These are phyloP conservation scores for Cactoblastis cactorum DNA, from an alignment of 2,888 invertebrate genomes.

Conservation along the genomic window DNA sequence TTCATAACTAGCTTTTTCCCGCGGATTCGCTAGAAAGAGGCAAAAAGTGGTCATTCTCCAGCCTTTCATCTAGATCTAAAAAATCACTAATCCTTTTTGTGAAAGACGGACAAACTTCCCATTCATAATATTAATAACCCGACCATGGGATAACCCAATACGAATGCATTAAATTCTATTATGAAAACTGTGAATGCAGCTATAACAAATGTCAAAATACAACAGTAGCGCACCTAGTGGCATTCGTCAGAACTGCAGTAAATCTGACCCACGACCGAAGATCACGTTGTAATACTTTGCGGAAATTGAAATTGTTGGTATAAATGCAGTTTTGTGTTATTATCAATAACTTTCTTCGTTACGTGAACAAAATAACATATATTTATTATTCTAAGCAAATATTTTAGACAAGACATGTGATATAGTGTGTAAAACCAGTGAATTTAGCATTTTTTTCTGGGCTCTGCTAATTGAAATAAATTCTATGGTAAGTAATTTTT, in stretches of 20 bases:
- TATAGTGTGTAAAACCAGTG: neutral
- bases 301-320: constrained; percentile 7
- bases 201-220: constrained; percentile 17
- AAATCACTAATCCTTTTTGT: too few species aligned
- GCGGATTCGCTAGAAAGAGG: too few species aligned
- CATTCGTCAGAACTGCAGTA: neutral
- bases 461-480: constrained; percentile 21
- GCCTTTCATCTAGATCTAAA: too few species aligned
- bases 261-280: neutral
- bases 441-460: constrained; percentile 19
- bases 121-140: too few species aligned
- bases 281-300: constrained; percentile 3
- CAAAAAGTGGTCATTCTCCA: too few species aligned
- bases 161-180: neutral
- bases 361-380: constrained; percentile 13
- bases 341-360: neutral
- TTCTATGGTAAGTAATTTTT: constrained; percentile 34
- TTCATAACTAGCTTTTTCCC: too few species aligned
- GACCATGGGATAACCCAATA: neutral
- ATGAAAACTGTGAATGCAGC: constrained; percentile 1
- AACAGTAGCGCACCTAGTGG: constrained; percentile 13
- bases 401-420: constrained; percentile 6
- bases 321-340: constrained; percentile 10
- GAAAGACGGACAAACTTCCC: too few species aligned
- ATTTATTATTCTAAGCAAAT: constrained; percentile 8